Evolutionary conservation across 2,113 vertebrate species (phyloP), one percentile per base, ranked within the genome.

Genomic region (Numida meleagris): DNA sequence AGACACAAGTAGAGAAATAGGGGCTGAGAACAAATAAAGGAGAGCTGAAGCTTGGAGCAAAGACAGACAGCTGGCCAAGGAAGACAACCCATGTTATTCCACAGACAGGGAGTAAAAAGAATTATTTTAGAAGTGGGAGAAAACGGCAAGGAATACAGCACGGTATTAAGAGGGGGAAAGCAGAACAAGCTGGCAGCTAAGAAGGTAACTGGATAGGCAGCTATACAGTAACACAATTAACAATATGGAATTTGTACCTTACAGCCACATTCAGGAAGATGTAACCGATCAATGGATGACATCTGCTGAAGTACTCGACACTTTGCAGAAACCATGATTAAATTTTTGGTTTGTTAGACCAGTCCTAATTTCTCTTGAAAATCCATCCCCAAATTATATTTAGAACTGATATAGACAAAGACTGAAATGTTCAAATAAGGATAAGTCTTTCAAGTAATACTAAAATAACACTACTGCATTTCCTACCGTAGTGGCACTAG

Each of bases 21-120:
- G 31, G 14, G 57, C 27, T 45, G n/a, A 81, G 65, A 84, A 57
- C 57, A 93, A 92, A 93, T 55, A 93, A 90, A 63, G 34, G 76
- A 95, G 86, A 93, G 40, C 0, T 1, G 0, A 59, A 62, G n/a
- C 55, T 68, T n/a, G 43, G 43, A 73, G 77, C 65, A 71, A 34
- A 71, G 82, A n/a, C 53, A 62, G 68, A 90, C 43, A 83, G 83
- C 38, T 77, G 73, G 94, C 82, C 86, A 94, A 83, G 61, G 43
- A 93, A 90, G 90, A 92, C 79, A 94, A 83, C 7, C 15, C 13
- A 40, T 71, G 63, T 74, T 91, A 88, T 93, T 96, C 34, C 59
- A 86, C 16, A 76, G 38, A 40, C 4, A 74, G 34, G 34, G 82
- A 92, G 88, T 55, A 86, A 77, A 80, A 80, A 61, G 14, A 70